Percentiles rank a stretch among this genome's conserved stretches.
Evolutionary conservation across 2,113 vertebrate species (phyloP).

Genomic region (Ctenodactylus gundi): DNA sequence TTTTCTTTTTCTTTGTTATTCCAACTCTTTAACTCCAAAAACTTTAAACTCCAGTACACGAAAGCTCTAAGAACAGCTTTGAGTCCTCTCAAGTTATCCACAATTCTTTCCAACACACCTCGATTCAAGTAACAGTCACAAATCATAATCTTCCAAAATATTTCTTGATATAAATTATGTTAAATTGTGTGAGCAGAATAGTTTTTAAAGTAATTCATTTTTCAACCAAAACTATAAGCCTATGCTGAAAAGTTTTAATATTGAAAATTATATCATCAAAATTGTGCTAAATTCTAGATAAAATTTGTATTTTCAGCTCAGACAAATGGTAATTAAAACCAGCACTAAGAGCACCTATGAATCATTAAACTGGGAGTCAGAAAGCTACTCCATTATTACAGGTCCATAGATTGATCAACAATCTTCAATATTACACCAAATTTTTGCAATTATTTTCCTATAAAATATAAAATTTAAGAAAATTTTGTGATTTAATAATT

Average conservation of each 20-base stretch:
- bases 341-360: neutral
- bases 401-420: neutral
- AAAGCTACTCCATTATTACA: neutral
- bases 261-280: conserved; percentile 57
- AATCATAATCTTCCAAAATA: conserved; percentile 9
- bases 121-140: neutral
- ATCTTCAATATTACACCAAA: neutral
- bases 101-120: neutral
- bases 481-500: neutral
- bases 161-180: neutral
- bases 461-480: neutral
- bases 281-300: neutral
- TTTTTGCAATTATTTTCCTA: conserved; percentile 34
- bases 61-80: neutral
- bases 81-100: neutral
- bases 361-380: neutral
- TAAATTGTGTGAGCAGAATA: conserved; percentile 57
- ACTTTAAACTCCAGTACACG: neutral
- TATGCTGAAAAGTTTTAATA: neutral
- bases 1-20: neutral
- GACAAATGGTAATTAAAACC: conserved; percentile 31
- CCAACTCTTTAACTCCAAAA: neutral
- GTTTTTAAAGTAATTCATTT: conserved; percentile 63
- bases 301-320: conserved; percentile 54
- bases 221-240: conserved; percentile 52